Base-by-base conservation (phyloP, 2,888 invertebrate genomes). In the Pristionchus exspectatus region DNA sequence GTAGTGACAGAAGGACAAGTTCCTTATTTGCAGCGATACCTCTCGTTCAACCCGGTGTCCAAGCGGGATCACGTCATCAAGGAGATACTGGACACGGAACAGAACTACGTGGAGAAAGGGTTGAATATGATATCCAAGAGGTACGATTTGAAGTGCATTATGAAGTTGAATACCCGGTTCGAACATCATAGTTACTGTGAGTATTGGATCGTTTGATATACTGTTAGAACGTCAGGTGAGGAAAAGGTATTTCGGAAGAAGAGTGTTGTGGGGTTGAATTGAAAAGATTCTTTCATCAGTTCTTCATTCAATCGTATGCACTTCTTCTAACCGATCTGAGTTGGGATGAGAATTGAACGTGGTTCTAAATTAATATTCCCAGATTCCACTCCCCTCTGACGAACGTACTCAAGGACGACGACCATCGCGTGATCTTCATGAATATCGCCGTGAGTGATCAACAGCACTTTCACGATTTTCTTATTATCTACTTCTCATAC, bases 41-140 rank as follows among this genome's bases (percentile, higher is more conserved):
- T 91, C 59, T 87, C 83, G 21, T 94, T 93, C 90, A 88, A 90
- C 54, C 96, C 96, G 72, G 93, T 95, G 93, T 98, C 98, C 95
- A 98, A 98, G 95, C 96, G 98, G 90, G 98, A 98, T 95, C 98
- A 98, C 90, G 96, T 96, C 92, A 95, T 96, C 33, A 95, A 96
- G 92, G 99, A 99, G 95, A 96, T 99, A 89, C 97, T 98, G 69
- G 98, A 98, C 95, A 99, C 99, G 0, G 99, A 99, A 96, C 89
- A 89, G 94, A 99, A 99, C 96, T 99, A 99, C 95, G 97, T 98
- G 86, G 98, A 98, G 38, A 92, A 93, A 95, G 98, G 98, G 21
- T 96, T 99, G 88, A 97, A 97, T 94, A 93, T 93, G 91, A 92
- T 95, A 21, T 92, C 94, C 77, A 92, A 93, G 38, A 91, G 90